Percentiles rank a stretch among this genome's conserved stretches.
These are phyloP conservation scores for Anas acuta DNA, from an alignment of 2,797 vertebrate species.

Conservation along the genomic window DNA sequence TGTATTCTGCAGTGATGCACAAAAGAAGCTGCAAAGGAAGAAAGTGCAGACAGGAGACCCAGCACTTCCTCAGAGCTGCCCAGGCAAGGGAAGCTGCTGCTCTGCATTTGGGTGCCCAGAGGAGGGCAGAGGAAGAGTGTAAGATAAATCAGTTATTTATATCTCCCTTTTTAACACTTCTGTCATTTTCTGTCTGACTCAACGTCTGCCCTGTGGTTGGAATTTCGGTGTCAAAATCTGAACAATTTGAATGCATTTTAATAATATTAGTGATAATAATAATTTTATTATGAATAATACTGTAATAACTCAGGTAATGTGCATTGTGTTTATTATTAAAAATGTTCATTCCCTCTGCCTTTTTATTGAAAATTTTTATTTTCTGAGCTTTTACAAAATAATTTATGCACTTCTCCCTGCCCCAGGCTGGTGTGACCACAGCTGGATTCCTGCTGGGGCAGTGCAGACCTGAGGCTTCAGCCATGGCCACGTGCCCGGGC, in stretches of 20 bases:
- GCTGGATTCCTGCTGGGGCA: fast-evolving
- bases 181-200: neutral
- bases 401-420: neutral
- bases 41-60: neutral
- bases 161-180: neutral
- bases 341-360: neutral
- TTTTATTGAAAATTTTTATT: neutral
- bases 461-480: neutral
- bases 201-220: neutral
- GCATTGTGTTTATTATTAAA: neutral
- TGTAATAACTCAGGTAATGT: neutral
- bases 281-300: neutral
- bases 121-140: neutral
- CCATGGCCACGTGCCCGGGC: fast-evolving
- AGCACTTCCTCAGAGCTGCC: neutral
- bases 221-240: neutral
- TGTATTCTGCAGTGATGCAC: neutral
- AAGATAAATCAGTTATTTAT: neutral
- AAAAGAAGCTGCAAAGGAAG: neutral
- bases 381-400: neutral
- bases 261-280: neutral
- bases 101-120: neutral
- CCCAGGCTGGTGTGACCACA: neutral
- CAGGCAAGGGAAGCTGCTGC: neutral
- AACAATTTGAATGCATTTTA: neutral